phyloP scores from a whole-genome alignment of 2,797 vertebrate species.

The Luscinia luscinia region DNA sequence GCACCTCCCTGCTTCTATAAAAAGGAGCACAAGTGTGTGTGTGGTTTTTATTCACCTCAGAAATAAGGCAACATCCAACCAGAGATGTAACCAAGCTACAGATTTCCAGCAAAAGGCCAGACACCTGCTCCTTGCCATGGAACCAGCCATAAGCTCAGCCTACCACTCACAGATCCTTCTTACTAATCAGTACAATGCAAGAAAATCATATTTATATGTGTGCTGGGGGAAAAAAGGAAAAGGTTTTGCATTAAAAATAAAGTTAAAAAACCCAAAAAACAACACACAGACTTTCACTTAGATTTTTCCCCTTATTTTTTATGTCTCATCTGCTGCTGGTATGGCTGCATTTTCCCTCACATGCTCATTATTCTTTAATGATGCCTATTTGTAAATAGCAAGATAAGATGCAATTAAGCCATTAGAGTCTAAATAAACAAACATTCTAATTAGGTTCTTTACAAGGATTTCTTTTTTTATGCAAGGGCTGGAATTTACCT shows the following conservation, averaged over 20 bases:
- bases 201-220: not conserved
- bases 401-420: conserved; percentile 83
- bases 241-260: not conserved
- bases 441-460: conserved; percentile 80
- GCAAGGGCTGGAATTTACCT: conserved; percentile 81
- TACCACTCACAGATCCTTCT: not conserved
- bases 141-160: not conserved
- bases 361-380: conserved; percentile 77
- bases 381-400: conserved; percentile 85
- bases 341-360: conserved; percentile 20
- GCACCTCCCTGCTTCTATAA: not conserved
- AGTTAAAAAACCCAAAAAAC: not conserved
- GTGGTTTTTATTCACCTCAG: not conserved
- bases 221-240: not conserved
- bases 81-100: not conserved
- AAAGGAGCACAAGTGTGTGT: not conserved
- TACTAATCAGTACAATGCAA: not conserved
- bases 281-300: not conserved
- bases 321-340: conserved; percentile 5
- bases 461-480: conserved; percentile 69
- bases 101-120: not conserved
- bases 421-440: conserved; percentile 81
- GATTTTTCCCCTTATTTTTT: not conserved
- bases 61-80: not conserved
- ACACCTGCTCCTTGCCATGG: not conserved